These are phyloP conservation scores for Sebastes umbrosus DNA, from an alignment of 2,797 vertebrate species.

Conservation along the genomic window DNA sequence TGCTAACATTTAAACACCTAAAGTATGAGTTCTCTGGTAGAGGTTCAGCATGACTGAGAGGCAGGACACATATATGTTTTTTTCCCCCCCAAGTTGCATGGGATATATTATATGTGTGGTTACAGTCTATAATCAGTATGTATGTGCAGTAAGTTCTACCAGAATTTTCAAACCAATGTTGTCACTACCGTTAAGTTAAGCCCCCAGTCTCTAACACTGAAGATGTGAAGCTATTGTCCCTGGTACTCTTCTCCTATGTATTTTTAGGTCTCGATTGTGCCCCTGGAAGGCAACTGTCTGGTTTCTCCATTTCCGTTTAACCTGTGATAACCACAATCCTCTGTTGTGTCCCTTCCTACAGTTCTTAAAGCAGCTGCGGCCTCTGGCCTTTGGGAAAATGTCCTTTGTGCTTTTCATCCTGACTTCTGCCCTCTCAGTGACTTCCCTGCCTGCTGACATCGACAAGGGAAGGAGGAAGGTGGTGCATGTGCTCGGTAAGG, in stretches of 20 bases:
- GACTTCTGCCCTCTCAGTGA: conserved; percentile 61
- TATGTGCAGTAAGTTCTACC: not conserved
- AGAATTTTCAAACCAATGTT: not conserved
- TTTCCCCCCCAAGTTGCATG: not conserved
- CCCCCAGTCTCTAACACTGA: not conserved
- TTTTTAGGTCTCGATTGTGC: not conserved
- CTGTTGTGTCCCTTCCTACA: conserved; percentile 47
- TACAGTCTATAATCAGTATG: not conserved
- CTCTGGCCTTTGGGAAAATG: conserved; percentile 41
- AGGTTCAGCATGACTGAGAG: not conserved
- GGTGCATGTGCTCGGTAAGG: conserved; percentile 92
- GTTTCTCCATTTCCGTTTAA: not conserved
- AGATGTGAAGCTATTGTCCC: not conserved
- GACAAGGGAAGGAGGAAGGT: conserved; percentile 88
- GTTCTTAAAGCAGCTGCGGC: conserved; percentile 40
- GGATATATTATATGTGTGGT: not conserved
- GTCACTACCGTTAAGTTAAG: no score
- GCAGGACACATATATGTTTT: not conserved
- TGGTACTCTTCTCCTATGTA: not conserved
- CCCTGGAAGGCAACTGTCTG: not conserved
- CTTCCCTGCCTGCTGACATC: conserved; percentile 52
- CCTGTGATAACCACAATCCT: not conserved
- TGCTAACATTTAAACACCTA: not conserved
- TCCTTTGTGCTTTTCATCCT: conserved; percentile 53
- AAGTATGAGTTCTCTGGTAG: not conserved